Evolutionary conservation across 2,888 invertebrate species (phyloP).

Genomic region (Sphaeridia pumilis): DNA sequence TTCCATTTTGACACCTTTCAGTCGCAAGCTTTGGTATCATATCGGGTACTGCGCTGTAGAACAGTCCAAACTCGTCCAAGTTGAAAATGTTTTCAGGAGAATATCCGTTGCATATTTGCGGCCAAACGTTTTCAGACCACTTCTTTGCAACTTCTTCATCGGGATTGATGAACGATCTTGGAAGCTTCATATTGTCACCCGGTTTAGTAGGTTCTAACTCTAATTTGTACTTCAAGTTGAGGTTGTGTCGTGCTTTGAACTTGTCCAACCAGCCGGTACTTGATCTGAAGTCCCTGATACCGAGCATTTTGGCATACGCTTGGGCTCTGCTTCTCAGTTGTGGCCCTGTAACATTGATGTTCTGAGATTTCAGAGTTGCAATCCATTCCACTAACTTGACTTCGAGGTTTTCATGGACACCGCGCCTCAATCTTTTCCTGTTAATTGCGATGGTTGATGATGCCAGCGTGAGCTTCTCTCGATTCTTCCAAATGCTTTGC

Average conservation of each 20-base stretch:
- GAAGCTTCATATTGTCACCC: too few relatives aligned
- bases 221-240: constrained; percentile 28
- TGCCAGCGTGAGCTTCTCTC: constrained; percentile 16
- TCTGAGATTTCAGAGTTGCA: constrained; percentile 34
- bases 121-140: constrained; percentile 34
- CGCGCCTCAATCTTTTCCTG: constrained; percentile 15
- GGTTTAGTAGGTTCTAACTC: neutral
- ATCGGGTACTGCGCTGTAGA: constrained; percentile 18
- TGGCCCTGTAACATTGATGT: constrained; percentile 36
- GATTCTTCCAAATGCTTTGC: constrained; percentile 20
- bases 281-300: constrained; percentile 29
- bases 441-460: constrained; percentile 6
- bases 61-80: constrained; percentile 22
- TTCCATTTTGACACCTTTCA: constrained; percentile 24
- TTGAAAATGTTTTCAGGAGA: constrained; percentile 19
- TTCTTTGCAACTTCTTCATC: constrained; percentile 29
- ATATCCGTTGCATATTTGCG: constrained; percentile 16
- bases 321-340: constrained; percentile 21
- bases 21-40: constrained; percentile 11
- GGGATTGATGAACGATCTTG: neutral
- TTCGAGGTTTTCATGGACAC: constrained; percentile 21
- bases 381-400: constrained; percentile 20
- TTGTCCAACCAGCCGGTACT: constrained; percentile 36
- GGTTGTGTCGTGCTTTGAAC: constrained; percentile 35
- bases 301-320: constrained; percentile 17